Percentiles rank a stretch among this genome's conserved stretches.
These are phyloP conservation scores for Scaptomyza cyrtandrae DNA, from an alignment of 2,888 invertebrate genomes.

Conservation along the genomic window DNA sequence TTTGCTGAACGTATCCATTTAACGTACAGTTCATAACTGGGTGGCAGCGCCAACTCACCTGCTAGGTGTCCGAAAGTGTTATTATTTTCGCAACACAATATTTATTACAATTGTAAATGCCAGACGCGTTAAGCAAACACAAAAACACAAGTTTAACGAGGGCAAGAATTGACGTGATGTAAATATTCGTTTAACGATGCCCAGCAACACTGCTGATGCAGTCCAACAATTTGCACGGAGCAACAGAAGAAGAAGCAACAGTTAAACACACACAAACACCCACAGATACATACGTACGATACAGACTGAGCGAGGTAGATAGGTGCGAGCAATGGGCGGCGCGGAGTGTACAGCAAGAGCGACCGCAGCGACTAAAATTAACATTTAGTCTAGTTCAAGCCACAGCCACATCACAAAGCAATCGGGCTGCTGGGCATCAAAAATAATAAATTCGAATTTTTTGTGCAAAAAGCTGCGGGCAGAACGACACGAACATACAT, in stretches of 20 bases:
- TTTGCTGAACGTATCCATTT: conserved; percentile 36
- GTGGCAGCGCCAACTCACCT: conserved; percentile 55
- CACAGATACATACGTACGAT: conserved; percentile 3
- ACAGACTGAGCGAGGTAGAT: background rate
- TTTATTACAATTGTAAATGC: conserved; percentile 25
- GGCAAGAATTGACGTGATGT: conserved; percentile 2
- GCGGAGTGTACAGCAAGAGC: conserved; percentile 33
- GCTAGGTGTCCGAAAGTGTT: conserved; percentile 43
- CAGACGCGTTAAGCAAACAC: conserved; percentile 5
- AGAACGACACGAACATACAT: conserved; percentile 29
- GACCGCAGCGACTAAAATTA: conserved; percentile 62
- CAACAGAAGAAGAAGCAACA: conserved; percentile 62
- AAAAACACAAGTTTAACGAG: background rate
- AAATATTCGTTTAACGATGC: conserved; percentile 21
- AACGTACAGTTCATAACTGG: background rate
- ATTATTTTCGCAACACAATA: conserved; percentile 41
- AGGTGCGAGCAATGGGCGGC: conserved; percentile 44
- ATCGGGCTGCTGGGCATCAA: conserved; percentile 14
- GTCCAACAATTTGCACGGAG: conserved; percentile 12
- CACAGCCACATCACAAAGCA: conserved; percentile 57
- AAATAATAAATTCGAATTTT: conserved; percentile 41
- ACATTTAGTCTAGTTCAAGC: conserved; percentile 78
- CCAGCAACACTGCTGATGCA: background rate
- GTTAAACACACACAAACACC: conserved; percentile 32
- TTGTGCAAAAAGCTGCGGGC: conserved; percentile 18